Conservation (phyloP, 1,140 invertebrate genomes). For the Musca domestica region DNA sequence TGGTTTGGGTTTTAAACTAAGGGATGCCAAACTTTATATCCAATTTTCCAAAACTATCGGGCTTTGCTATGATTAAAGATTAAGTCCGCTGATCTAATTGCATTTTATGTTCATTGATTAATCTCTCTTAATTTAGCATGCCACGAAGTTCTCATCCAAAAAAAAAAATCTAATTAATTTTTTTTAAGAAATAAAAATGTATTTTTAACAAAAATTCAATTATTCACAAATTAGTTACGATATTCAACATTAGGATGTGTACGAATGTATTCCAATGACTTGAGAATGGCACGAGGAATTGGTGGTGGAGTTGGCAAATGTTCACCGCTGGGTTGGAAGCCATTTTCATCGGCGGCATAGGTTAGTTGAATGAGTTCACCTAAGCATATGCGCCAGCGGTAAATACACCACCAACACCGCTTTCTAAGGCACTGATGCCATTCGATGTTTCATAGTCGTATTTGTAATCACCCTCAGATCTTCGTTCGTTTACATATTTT, state of each 20-base stretch:
- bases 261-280: constrained; percentile 57
- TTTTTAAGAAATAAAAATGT: no score
- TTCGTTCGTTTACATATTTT: not conserved
- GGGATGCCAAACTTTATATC: no score
- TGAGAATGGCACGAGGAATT: constrained; percentile 47
- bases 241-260: constrained; percentile 47
- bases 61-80: no score
- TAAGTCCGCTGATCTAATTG: no score
- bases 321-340: constrained; percentile 56
- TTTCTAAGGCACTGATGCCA: constrained; percentile 61
- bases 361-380: constrained; percentile 56
- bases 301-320: constrained; percentile 57
- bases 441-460: constrained; percentile 61
- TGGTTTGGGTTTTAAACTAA: no score
- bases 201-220: no score
- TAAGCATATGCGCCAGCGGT: constrained; percentile 43
- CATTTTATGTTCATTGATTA: no score
- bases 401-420: constrained; percentile 52
- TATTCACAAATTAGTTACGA: not conserved
- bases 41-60: no score
- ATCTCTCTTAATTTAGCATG: no score
- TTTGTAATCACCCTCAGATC: constrained; percentile 57
- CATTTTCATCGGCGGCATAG: constrained; percentile 65
- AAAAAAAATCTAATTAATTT: no score
- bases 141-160: no score